A percentile compares a stretch with the other conserved stretches of the same genome.
phyloP scores from a whole-genome alignment of 2,888 invertebrate species.

The Lasius platythorax region DNA sequence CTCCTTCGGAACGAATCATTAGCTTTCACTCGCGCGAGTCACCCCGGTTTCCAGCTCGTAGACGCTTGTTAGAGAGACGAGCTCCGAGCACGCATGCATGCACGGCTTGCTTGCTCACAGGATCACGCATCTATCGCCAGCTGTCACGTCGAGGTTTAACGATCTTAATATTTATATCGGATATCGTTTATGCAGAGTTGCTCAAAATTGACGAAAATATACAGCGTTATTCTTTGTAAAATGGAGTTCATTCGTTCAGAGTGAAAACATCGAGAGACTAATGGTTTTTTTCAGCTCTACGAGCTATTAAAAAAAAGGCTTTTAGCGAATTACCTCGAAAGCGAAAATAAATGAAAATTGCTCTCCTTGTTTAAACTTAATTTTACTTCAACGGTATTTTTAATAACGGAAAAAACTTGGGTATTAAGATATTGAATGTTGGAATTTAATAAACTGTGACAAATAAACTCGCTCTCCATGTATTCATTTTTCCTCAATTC shows the following conservation, averaged over 20 bases:
- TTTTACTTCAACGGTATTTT: slow-evolving; percentile 2
- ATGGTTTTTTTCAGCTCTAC: not conserved
- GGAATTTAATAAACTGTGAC: slow-evolving; percentile 15
- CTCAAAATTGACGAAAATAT: not conserved
- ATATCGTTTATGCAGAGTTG: not conserved
- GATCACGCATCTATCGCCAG: not conserved
- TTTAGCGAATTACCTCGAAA: not conserved
- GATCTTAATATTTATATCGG: slow-evolving; percentile 29
- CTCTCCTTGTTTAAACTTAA: not conserved
- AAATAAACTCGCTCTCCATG: not conserved
- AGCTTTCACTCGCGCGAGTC: slow-evolving; percentile 74
- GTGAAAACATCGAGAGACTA: not conserved
- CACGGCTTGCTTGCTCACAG: not conserved
- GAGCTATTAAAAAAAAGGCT: not conserved
- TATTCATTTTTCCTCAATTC: slow-evolving; percentile 6
- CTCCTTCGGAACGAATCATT: slow-evolving; percentile 76
- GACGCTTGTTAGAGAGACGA: slow-evolving; percentile 68
- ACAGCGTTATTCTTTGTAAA: not conserved
- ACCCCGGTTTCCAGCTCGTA: slow-evolving; percentile 69
- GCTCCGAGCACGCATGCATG: slow-evolving; percentile 43
- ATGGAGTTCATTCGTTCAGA: not conserved
- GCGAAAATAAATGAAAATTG: slow-evolving; percentile 3
- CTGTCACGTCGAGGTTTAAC: not conserved
- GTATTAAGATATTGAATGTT: not conserved
- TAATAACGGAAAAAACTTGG: not conserved